phyloP scores from a whole-genome alignment of 2,113 vertebrate species.

The Alethe castanea region DNA sequence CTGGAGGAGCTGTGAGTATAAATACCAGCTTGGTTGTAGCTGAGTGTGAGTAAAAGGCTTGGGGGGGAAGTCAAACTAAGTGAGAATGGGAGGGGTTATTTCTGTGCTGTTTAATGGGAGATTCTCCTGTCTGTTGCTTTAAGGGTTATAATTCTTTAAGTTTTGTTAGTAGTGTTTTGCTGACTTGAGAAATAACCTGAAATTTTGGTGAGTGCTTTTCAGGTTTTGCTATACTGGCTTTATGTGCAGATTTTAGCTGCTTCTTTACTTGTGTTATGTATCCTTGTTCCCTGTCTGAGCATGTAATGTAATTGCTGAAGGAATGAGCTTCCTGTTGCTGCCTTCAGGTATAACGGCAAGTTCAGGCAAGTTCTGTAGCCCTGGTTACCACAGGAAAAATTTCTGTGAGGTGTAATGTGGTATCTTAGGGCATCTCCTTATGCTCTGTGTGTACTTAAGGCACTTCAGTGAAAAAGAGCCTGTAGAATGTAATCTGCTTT shows the following conservation, averaged over 20 bases:
- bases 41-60: fast-evolving
- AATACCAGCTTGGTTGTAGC: fast-evolving
- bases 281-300: neutral
- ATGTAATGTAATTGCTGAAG: neutral
- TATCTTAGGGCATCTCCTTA: neutral
- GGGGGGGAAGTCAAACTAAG: fast-evolving
- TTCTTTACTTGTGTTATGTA: fast-evolving
- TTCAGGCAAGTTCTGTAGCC: neutral
- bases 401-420: neutral
- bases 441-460: fast-evolving
- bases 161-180: neutral
- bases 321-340: neutral
- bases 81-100: fast-evolving
- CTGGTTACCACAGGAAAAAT: neutral
- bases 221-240: neutral
- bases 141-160: fast-evolving
- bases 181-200: neutral
- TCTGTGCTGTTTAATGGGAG: fast-evolving
- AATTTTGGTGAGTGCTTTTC: neutral
- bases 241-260: neutral
- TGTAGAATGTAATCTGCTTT: neutral
- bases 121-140: fast-evolving
- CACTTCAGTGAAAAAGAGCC: fast-evolving
- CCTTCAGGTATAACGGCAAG: neutral
- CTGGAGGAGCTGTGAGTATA: neutral